Percentiles rank a stretch among this genome's conserved stretches.
Evolutionary conservation across 2,888 invertebrate genomes (phyloP).

Genomic region (Cenopis cana): DNA sequence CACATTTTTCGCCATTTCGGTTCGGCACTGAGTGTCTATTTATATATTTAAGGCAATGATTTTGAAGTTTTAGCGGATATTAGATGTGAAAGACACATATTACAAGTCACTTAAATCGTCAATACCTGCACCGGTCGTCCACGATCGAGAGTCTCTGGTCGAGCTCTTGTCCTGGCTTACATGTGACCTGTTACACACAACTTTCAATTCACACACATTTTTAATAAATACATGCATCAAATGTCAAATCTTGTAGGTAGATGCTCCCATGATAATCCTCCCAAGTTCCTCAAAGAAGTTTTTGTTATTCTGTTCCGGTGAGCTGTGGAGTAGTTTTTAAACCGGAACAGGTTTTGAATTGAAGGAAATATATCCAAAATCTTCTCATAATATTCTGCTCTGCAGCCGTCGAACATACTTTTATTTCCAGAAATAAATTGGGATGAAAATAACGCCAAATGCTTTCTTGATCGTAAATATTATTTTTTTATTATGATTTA

Average conservation of each 20-base stretch:
- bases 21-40: no score
- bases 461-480: constrained; percentile 10
- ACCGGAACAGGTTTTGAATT: background rate
- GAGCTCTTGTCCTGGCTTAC: constrained; percentile 77
- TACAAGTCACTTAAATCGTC: constrained; percentile 56
- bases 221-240: constrained; percentile 24
- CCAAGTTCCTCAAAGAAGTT: background rate
- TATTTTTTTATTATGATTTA: background rate
- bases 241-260: background rate
- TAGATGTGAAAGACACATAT: constrained; percentile 42
- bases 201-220: constrained; percentile 44
- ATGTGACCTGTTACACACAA: constrained; percentile 73
- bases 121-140: constrained; percentile 74
- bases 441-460: constrained; percentile 13
- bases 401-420: background rate
- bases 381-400: background rate
- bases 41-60: no score
- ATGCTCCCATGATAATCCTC: background rate
- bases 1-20: no score
- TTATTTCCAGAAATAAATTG: constrained; percentile 27
- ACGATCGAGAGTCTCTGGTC: constrained; percentile 70
- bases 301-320: background rate
- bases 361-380: background rate
- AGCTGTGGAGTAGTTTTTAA: background rate
- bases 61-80: background rate